Evolutionary conservation across 2,113 vertebrate species (phyloP).

Genomic region (Collichthys lucidus): DNA sequence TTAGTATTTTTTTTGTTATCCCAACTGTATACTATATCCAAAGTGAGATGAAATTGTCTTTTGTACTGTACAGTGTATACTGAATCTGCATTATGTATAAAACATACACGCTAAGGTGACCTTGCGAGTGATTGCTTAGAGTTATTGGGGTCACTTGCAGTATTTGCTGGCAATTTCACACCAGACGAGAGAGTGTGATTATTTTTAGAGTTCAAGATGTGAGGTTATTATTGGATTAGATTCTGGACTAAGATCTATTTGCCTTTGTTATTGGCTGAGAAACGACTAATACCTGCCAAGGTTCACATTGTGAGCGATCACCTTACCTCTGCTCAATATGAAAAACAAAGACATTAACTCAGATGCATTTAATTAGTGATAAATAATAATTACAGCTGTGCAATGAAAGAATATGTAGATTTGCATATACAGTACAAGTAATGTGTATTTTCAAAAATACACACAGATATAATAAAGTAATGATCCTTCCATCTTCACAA

Average conservation of each 20-base stretch:
- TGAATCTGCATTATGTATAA: constrained; percentile 49
- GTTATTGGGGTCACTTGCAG: constrained; percentile 26
- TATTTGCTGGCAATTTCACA: constrained; percentile 49
- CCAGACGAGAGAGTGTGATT: constrained; percentile 55
- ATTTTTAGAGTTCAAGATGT: constrained; percentile 64
- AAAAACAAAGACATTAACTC: constrained; percentile 48
- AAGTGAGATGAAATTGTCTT: constrained; percentile 52
- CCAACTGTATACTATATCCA: constrained; percentile 54
- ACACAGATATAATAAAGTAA: constrained; percentile 10
- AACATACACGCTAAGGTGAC: constrained; percentile 49
- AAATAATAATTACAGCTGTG: constrained; percentile 5
- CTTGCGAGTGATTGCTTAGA: constrained; percentile 39
- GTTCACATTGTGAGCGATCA: constrained; percentile 40
- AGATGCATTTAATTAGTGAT: constrained; percentile 10
- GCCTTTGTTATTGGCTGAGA: constrained; percentile 59
- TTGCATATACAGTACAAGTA: constrained; percentile 12
- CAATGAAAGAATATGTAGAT: neutral
- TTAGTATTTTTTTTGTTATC: constrained; percentile 63
- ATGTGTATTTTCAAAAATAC: neutral
- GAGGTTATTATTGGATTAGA: constrained; percentile 75
- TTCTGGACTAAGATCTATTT: constrained; percentile 51
- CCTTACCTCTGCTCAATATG: constrained; percentile 40
- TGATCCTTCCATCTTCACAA: constrained; percentile 15
- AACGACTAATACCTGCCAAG: constrained; percentile 57
- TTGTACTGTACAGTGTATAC: constrained; percentile 55